Percentiles rank a stretch among this genome's conserved stretches.
These are phyloP conservation scores for Gallinago media DNA, from an alignment of 2,113 vertebrate genomes.

Conservation along the genomic window DNA sequence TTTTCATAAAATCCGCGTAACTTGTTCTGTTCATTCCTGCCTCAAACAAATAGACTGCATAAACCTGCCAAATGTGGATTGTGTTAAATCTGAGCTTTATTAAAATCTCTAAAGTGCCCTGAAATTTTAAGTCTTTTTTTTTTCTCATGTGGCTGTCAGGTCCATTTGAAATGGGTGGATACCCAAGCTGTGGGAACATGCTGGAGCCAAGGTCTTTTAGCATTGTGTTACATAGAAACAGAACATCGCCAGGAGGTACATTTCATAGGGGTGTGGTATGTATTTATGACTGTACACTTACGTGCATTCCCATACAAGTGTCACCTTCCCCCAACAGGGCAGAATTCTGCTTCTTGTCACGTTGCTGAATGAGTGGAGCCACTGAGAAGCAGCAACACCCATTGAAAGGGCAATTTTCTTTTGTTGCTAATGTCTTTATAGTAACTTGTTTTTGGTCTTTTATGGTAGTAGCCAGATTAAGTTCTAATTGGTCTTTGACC, in stretches of 20 bases:
- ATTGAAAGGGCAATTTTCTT: background rate
- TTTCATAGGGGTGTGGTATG: background rate
- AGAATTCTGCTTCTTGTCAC: background rate
- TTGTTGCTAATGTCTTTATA: background rate
- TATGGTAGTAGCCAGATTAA: background rate
- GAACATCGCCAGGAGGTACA: background rate
- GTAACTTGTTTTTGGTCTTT: background rate
- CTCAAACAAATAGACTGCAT: background rate
- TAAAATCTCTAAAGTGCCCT: background rate
- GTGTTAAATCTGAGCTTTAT: background rate
- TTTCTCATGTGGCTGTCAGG: fast-evolving
- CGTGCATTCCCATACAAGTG: background rate
- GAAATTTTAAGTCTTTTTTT: background rate
- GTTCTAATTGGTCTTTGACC: background rate
- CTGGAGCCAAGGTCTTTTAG: background rate
- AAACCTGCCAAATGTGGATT: background rate
- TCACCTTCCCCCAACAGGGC: background rate
- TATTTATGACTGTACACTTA: background rate
- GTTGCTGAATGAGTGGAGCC: background rate
- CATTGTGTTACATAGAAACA: background rate
- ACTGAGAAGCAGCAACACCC: background rate
- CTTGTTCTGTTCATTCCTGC: background rate
- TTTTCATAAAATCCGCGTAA: background rate
- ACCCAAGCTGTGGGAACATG: background rate
- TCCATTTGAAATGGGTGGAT: background rate